Evolutionary conservation across 2,888 invertebrate genomes (phyloP).

Genomic region (Calliphora vomitoria): DNA sequence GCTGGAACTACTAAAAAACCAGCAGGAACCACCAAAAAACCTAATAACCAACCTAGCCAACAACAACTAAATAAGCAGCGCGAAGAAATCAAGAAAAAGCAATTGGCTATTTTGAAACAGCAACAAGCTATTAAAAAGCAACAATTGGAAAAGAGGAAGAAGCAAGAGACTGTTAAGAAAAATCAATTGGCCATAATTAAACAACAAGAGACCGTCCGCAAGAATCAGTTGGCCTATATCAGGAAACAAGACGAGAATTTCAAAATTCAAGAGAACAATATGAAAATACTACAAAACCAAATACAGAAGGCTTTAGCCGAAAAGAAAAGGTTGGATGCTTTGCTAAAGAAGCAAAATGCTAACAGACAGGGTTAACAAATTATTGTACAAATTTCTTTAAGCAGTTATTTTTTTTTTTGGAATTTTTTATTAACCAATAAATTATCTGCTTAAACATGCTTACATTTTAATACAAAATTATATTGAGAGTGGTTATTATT

Average conservation of each 20-base stretch:
- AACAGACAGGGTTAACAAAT: not conserved
- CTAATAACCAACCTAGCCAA: not conserved
- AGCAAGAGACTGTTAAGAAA: no score
- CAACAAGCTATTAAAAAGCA: no score
- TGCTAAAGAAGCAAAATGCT: not conserved
- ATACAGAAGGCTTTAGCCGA: not conserved
- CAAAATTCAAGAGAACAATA: not conserved
- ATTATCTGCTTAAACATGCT: no score
- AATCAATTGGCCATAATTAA: no score
- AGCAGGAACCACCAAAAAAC: not conserved
- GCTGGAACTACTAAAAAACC: not conserved
- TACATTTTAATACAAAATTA: no score
- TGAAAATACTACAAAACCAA: not conserved
- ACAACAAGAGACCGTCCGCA: no score
- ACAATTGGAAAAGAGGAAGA: no score
- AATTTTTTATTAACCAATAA: no score
- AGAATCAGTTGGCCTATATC: not conserved
- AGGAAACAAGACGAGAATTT: not conserved
- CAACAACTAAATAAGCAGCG: not conserved
- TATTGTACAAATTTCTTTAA: no score
- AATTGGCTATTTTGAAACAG: no score
- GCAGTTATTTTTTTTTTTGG: no score
- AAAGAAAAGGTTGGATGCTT: not conserved
- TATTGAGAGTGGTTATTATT: no score
- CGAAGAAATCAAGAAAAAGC: not conserved